Evolutionary conservation across 2,797 vertebrate species (phyloP), one percentile per base, ranked within the genome.

Genomic region (Lagorchestes hirsutus): DNA sequence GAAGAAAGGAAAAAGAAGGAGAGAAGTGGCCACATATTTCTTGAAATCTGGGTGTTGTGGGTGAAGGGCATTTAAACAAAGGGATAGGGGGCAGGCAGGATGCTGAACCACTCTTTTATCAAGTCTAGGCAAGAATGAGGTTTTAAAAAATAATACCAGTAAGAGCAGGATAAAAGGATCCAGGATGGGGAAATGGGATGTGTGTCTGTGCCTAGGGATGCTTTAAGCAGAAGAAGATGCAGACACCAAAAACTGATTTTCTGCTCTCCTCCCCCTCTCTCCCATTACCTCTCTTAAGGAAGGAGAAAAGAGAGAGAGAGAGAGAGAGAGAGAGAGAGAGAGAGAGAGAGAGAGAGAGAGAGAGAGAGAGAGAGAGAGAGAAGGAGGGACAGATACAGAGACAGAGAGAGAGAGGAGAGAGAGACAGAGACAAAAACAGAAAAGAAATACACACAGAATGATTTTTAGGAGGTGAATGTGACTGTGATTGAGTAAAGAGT

Each of bases 321-420:
- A 14, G 12, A 34, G 58, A 34, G 58, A 62, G 3, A 1, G 29
- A 13, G 29, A 14, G 12, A 34, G 12, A 34, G 3, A 34, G 13
- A 34, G 3, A 34, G 0, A 59, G 13, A 16, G 3, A 29, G 8
- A 46, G 18, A 40, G 5, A n/a, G n/a, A 8, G 16, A 8, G 1
- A 74, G 1, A n/a, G 0, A 14, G 31, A n/a, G 13, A 16, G 4
- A 67, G n/a, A 40, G n/a, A 22, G 16, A 34, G 3, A 16, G 29
- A 18, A 5, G 40, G n/a, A 46, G 0, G 9, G 18, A 67, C 34
- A n/a, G 1, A 16, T 0, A n/a, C 0, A 31, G 2, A 31, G 58
- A 59, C 0, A 31, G 29, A 59, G 28, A 3, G 27, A 58, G 27
- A 58, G 27, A 28, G 1, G 27, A 58, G 57, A 29, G 28, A 58